Percentiles rank a stretch among this genome's conserved stretches.
Conservation (phyloP, 2,113 vertebrate genomes). For the Nycticebus coucang region DNA sequence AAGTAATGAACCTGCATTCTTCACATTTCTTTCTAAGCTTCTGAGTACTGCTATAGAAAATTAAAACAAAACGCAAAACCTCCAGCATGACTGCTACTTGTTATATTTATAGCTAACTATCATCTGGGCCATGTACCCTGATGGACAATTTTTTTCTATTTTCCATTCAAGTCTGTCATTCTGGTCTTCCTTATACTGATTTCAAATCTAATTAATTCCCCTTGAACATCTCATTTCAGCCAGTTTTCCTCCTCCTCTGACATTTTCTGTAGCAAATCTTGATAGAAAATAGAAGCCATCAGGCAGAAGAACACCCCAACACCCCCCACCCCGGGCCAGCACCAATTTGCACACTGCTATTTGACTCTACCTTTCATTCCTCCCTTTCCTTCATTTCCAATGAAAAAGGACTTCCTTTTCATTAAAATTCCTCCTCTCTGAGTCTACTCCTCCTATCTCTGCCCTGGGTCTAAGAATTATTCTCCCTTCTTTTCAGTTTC, state of each 20-base stretch:
- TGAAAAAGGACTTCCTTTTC: not conserved
- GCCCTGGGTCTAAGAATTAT: not conserved
- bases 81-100: not conserved
- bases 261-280: not conserved
- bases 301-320: not conserved
- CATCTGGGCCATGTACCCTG: not conserved
- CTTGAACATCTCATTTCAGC: not conserved
- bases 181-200: not conserved
- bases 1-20: slow-evolving; percentile 5
- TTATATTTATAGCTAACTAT: not conserved
- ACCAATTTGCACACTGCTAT: not conserved
- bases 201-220: not conserved
- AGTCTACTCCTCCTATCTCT: not conserved
- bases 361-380: no score
- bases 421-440: not conserved
- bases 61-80: not conserved
- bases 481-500: not conserved
- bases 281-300: not conserved
- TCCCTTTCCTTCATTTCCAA: not conserved
- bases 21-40: slow-evolving; percentile 15
- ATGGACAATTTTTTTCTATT: not conserved
- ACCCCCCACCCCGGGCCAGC: not conserved
- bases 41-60: not conserved
- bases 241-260: not conserved
- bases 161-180: not conserved